Percentiles rank a stretch among this genome's conserved stretches.
Conservation (phyloP, 2,113 vertebrate genomes). For the Menidia beryllina region DNA sequence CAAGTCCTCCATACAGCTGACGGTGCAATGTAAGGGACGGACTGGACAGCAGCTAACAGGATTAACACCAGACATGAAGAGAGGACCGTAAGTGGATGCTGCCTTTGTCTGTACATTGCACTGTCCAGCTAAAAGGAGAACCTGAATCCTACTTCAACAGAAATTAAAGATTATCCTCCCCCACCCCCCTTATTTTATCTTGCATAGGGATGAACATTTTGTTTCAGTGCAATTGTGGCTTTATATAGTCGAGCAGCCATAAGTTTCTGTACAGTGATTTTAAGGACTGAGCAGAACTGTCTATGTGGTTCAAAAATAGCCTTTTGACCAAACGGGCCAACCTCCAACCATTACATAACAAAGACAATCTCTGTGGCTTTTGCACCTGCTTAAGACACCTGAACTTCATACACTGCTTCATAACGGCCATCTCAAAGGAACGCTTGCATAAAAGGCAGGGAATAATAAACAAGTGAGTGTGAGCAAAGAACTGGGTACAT, state of each 20-base stretch:
- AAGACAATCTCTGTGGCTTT: conserved; percentile 7
- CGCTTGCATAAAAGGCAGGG: not conserved
- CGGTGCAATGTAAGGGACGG: conserved; percentile 49
- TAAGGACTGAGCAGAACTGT: conserved; percentile 25
- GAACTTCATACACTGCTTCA: not conserved
- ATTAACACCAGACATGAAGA: conserved; percentile 51
- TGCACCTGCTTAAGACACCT: conserved; percentile 25
- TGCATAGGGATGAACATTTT: not conserved
- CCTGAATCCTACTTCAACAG: not conserved
- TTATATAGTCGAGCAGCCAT: too few species aligned
- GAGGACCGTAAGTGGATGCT: conserved; percentile 25
- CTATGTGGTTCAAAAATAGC: conserved; percentile 46
- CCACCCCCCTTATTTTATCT: too few species aligned
- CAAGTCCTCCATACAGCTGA: conserved; percentile 62
- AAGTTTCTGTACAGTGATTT: conserved; percentile 29
- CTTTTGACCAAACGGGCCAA: conserved; percentile 45
- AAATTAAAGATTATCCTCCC: too few species aligned
- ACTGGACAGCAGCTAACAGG: conserved; percentile 51
- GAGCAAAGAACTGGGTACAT: not conserved
- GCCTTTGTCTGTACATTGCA: conserved; percentile 16
- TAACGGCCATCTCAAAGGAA: not conserved
- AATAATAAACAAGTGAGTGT: not conserved
- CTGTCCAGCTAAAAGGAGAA: conserved; percentile 23
- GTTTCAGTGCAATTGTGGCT: not conserved
- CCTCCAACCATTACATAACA: conserved; percentile 45